Evolutionary conservation across 2,113 vertebrate species (phyloP).

Genomic region (Lepidiolamprologus cunningtoni): DNA sequence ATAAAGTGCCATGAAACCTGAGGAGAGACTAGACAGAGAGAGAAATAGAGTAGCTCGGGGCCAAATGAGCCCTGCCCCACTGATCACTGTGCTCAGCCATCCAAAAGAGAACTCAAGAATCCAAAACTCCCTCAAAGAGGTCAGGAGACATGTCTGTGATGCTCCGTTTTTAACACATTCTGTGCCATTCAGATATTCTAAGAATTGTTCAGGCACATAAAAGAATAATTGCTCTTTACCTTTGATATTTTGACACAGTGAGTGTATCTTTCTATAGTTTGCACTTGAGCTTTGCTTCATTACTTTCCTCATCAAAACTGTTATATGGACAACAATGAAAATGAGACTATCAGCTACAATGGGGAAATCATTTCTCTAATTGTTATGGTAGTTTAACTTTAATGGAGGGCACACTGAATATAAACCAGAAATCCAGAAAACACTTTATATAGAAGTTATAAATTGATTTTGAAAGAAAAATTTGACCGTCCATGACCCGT

Average conservation of each 20-base stretch:
- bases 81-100: slow-evolving; percentile 39
- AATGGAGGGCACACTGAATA: not conserved
- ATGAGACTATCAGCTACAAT: not conserved
- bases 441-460: not conserved
- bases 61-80: not conserved
- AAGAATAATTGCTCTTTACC: not conserved
- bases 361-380: not conserved
- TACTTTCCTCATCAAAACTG: not conserved
- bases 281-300: not conserved
- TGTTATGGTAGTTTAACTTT: not conserved
- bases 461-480: not conserved
- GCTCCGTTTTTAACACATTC: not conserved
- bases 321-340: not conserved
- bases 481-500: not conserved
- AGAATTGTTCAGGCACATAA: not conserved
- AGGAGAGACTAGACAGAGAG: slow-evolving; percentile 3
- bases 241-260: not conserved
- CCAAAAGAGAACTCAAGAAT: slow-evolving; percentile 1
- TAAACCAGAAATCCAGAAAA: not conserved
- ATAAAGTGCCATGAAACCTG: slow-evolving; percentile 57
- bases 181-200: not conserved
- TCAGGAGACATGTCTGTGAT: not conserved
- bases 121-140: not conserved
- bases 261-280: not conserved
- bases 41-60: not conserved